Evolutionary conservation across 2,113 vertebrate species (phyloP).

Genomic region (Clarias gariepinus): DNA sequence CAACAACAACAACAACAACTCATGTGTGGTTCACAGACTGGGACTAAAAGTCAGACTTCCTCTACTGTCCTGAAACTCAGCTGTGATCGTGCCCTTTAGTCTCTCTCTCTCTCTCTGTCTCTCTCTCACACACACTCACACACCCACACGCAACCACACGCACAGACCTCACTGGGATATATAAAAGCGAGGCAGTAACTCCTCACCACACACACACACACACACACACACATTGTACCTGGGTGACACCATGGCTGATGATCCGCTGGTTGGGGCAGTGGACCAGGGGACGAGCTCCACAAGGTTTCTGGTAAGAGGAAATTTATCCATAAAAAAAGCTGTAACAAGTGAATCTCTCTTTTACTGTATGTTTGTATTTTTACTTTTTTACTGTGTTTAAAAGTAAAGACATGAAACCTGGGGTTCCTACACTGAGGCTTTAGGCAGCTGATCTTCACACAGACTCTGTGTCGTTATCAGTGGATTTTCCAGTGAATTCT

Average conservation of each 20-base stretch:
- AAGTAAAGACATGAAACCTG: too few relatives aligned
- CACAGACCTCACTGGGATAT: background rate
- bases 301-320: slow-evolving; percentile 33
- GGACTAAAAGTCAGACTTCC: background rate
- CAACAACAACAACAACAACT: background rate
- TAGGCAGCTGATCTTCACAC: background rate
- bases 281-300: slow-evolving; percentile 39
- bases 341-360: background rate
- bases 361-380: too few relatives aligned
- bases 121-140: background rate
- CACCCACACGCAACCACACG: background rate
- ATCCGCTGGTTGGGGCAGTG: slow-evolving; percentile 32
- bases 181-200: background rate
- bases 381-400: too few relatives aligned
- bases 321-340: background rate
- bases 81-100: background rate
- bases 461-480: background rate
- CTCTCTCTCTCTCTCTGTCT: background rate
- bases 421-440: background rate
- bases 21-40: background rate
- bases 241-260: slow-evolving; percentile 1
- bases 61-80: background rate
- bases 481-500: background rate
- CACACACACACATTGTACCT: background rate
- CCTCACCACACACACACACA: background rate